These are phyloP conservation scores for pig (Sus scrofa) DNA, from an alignment of 2,113 vertebrate species.

Conservation along the genomic window DNA sequence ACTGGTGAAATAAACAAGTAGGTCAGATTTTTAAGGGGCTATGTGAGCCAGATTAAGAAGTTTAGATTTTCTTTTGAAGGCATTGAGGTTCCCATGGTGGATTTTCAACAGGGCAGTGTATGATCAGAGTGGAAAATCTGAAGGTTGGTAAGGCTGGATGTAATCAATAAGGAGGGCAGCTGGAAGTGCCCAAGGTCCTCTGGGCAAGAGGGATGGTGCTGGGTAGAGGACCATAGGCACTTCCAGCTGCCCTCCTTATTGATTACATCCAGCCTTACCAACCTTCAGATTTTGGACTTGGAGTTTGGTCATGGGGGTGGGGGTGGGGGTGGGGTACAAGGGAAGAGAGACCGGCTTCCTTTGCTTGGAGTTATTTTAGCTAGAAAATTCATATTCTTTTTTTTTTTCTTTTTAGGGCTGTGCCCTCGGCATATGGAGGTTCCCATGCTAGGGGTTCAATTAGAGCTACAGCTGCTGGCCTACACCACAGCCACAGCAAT, in stretches of 20 bases:
- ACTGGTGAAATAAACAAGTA: background rate
- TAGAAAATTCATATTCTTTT: background rate
- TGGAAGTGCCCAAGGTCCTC: background rate
- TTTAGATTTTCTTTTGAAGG: slow-evolving; percentile 6
- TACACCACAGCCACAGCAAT: too few relatives aligned
- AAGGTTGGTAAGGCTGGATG: background rate
- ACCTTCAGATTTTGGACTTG: background rate
- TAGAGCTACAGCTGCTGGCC: too few relatives aligned
- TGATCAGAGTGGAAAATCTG: background rate
- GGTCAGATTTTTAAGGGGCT: background rate
- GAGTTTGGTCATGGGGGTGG: background rate
- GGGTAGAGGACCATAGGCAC: background rate
- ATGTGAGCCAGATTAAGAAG: background rate
- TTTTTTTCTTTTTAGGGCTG: background rate
- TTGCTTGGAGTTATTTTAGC: background rate
- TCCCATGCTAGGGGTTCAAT: too few relatives aligned
- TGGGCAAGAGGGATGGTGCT: background rate
- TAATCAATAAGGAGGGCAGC: background rate
- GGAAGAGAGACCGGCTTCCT: background rate
- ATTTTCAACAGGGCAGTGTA: background rate
- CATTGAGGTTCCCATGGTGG: background rate
- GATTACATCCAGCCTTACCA: background rate
- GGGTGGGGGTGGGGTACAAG: too few relatives aligned
- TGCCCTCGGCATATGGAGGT: too few relatives aligned
- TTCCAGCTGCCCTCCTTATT: background rate